phyloP scores from a whole-genome alignment of 2,113 vertebrate species.

The Ceuthmochares aereus region DNA sequence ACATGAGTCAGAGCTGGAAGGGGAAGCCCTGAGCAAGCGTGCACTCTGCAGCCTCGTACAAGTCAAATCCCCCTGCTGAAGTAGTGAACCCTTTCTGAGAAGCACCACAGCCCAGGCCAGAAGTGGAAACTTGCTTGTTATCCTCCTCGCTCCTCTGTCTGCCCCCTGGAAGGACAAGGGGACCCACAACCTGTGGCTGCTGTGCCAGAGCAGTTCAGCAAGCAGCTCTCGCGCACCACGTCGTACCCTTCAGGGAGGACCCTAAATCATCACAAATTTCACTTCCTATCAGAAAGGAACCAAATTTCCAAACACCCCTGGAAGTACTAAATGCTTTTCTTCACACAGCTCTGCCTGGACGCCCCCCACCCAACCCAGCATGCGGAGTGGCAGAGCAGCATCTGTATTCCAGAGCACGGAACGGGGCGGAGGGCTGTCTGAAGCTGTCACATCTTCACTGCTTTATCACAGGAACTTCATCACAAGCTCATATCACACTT shows the following conservation, averaged over 20 bases:
- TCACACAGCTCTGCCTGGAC: accelerated
- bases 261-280: not conserved
- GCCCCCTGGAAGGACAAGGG: not conserved
- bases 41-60: not conserved
- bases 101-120: not conserved
- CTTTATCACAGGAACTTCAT: slow-evolving; percentile 61
- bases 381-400: not conserved
- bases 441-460: slow-evolving; percentile 32
- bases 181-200: not conserved
- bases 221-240: not conserved
- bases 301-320: not conserved
- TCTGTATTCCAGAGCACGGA: slow-evolving; percentile 18
- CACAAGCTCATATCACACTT: slow-evolving; percentile 22
- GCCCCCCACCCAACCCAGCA: not conserved
- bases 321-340: not conserved
- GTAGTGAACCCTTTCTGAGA: not conserved
- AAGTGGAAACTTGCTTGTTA: not conserved
- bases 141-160: not conserved
- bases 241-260: not conserved
- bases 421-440: not conserved
- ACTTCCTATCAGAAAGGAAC: not conserved
- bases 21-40: not conserved
- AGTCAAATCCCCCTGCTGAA: not conserved
- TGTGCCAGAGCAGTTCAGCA: not conserved
- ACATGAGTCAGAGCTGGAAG: not conserved